Conservation (phyloP, 2,113 vertebrate genomes). For the Corapipo altera region DNA sequence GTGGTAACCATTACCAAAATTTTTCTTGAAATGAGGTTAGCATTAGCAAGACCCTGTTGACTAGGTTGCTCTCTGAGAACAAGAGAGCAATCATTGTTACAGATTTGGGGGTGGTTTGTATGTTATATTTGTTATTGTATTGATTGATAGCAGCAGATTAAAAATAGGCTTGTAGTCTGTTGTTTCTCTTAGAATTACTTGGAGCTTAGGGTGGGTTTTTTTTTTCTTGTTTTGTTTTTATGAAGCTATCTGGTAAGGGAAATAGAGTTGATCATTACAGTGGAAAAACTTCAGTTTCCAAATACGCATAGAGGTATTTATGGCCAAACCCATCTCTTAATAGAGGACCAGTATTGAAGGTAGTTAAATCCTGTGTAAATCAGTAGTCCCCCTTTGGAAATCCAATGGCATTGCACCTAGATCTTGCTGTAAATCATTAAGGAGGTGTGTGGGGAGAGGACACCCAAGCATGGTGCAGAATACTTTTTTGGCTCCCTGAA, state of each 20-base stretch:
- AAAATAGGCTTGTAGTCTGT: neutral
- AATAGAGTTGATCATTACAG: neutral
- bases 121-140: neutral
- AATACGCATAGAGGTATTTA: neutral
- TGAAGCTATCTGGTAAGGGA: neutral
- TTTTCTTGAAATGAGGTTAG: neutral
- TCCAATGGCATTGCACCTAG: neutral
- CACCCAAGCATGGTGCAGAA: neutral
- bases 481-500: neutral
- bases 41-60: neutral
- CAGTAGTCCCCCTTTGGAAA: neutral
- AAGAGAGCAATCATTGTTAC: neutral
- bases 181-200: neutral
- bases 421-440: neutral
- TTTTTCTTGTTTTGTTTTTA: neutral
- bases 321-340: neutral
- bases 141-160: neutral
- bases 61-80: neutral
- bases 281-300: neutral
- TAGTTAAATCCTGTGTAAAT: neutral
- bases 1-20: neutral
- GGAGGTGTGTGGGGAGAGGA: neutral
- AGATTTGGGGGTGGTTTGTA: neutral
- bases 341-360: neutral
- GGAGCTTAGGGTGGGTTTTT: rapidly evolving